A percentile compares a stretch with the other conserved stretches of the same genome.
phyloP scores from a whole-genome alignment of 2,113 vertebrate species.

The Lepus europaeus region DNA sequence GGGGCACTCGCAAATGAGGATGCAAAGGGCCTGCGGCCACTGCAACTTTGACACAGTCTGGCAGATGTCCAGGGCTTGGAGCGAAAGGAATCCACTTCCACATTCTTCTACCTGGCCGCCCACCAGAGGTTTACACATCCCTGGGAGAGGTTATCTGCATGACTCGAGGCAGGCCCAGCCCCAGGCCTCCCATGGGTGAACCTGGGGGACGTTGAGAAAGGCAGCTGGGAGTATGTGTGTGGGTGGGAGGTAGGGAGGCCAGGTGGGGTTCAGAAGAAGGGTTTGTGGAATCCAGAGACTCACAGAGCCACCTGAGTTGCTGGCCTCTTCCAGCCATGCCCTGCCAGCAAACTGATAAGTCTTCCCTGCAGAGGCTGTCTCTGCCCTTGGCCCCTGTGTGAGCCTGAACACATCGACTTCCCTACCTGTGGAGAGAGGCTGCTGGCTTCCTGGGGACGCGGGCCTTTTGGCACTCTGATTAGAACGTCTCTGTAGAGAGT shows the following conservation, averaged over 20 bases:
- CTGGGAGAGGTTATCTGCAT: conserved; percentile 69
- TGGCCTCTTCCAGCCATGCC: not conserved
- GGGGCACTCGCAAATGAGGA: not conserved
- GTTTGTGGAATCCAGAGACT: not conserved
- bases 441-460: not conserved
- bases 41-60: conserved; percentile 17
- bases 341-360: not conserved
- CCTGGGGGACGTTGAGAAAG: not conserved
- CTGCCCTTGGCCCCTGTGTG: not conserved
- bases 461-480: not conserved
- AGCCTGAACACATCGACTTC: not conserved
- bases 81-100: conserved; percentile 54
- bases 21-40: not conserved
- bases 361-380: not conserved
- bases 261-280: not conserved
- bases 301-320: not conserved
- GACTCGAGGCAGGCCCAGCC: conserved; percentile 35
- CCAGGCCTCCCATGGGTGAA: not conserved
- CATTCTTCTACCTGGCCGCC: conserved; percentile 64
- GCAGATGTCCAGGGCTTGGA: conserved; percentile 4
- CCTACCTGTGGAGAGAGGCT: not conserved
- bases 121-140: conserved; percentile 68
- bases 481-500: not conserved
- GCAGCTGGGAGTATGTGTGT: not conserved
- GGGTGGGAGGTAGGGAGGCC: not conserved